Evolutionary conservation across 1,140 invertebrate species (phyloP).

Genomic region (Drosophila kanapiae): DNA sequence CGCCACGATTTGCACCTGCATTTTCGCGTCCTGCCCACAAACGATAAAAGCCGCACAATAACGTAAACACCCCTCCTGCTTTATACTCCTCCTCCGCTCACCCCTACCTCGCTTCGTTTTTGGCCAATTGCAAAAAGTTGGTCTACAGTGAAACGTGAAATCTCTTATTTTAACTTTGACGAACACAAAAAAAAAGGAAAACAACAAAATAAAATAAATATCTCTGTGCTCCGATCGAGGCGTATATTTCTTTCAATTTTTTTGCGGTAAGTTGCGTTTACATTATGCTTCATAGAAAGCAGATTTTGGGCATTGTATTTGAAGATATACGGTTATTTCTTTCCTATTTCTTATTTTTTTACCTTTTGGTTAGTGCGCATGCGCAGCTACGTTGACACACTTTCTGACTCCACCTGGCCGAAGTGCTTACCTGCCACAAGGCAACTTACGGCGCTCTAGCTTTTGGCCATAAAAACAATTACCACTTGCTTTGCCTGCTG

Average conservation of each 20-base stretch:
- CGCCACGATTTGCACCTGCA: slow-evolving; percentile 9
- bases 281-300: slow-evolving; percentile 48
- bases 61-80: slow-evolving; percentile 23
- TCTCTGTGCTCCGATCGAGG: slow-evolving; percentile 45
- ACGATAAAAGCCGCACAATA: slow-evolving; percentile 4
- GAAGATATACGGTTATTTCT: slow-evolving; percentile 16
- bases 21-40: slow-evolving; percentile 57
- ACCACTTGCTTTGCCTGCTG: slow-evolving; percentile 56
- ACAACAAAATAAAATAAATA: slow-evolving; percentile 9
- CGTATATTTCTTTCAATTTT: slow-evolving; percentile 41
- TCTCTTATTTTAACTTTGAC: slow-evolving; percentile 39
- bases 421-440: slow-evolving; percentile 39
- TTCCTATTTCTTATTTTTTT: slow-evolving; percentile 9
- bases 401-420: slow-evolving; percentile 62
- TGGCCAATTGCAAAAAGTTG: slow-evolving; percentile 55
- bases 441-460: slow-evolving; percentile 30
- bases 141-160: slow-evolving; percentile 66
- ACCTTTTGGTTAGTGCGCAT: slow-evolving; percentile 65
- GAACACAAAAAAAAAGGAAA: slow-evolving; percentile 14
- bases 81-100: slow-evolving; percentile 1
- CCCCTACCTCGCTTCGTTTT: slow-evolving; percentile 16
- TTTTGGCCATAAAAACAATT: slow-evolving; percentile 81
- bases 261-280: slow-evolving; percentile 72
- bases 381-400: slow-evolving; percentile 76
- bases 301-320: slow-evolving; percentile 44